Percentiles rank a stretch among this genome's conserved stretches.
phyloP scores from a whole-genome alignment of 2,113 vertebrate genomes.

The Centropus unirufus region DNA sequence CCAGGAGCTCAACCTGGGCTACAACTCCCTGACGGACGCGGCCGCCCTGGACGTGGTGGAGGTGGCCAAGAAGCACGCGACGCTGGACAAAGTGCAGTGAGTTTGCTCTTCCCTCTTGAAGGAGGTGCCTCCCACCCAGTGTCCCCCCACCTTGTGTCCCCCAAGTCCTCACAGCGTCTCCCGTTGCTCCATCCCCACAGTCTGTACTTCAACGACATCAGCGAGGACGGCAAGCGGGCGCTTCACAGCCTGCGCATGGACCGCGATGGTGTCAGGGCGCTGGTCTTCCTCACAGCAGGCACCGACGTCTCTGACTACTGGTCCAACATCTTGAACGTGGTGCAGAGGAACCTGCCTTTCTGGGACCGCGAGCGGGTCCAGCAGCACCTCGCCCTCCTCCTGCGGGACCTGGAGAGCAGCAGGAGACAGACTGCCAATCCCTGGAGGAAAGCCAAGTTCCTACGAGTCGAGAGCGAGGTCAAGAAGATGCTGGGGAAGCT shows the following conservation, averaged over 20 bases:
- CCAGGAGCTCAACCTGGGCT: conserved; percentile 91
- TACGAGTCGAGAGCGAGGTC: conserved; percentile 85
- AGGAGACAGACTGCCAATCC: conserved; percentile 83
- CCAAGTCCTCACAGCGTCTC: background rate
- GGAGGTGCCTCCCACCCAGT: background rate
- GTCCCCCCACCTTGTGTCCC: background rate
- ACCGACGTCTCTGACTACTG: conserved; percentile 87
- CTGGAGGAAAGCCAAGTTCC: conserved; percentile 90
- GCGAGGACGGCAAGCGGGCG: conserved; percentile 84
- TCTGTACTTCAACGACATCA: conserved; percentile 93
- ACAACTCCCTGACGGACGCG: conserved; percentile 87
- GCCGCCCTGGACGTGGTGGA: conserved; percentile 85
- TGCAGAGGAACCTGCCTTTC: conserved; percentile 84
- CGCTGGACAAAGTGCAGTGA: conserved; percentile 85
- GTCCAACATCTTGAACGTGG: conserved; percentile 87
- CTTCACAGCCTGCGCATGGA: conserved; percentile 75
- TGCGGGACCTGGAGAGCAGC: conserved; percentile 90
- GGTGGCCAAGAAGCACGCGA: conserved; percentile 84
- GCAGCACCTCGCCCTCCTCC: conserved; percentile 86
- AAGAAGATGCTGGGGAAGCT: conserved; percentile 76
- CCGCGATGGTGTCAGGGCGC: conserved; percentile 78
- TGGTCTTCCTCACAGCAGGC: conserved; percentile 90
- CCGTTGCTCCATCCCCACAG: conserved; percentile 54
- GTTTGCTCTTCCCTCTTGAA: background rate
- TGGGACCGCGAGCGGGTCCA: conserved; percentile 84